Evolutionary conservation across 2,113 vertebrate genomes (phyloP), one percentile per base, ranked within the genome.

Genomic region (Callospermophilus lateralis): DNA sequence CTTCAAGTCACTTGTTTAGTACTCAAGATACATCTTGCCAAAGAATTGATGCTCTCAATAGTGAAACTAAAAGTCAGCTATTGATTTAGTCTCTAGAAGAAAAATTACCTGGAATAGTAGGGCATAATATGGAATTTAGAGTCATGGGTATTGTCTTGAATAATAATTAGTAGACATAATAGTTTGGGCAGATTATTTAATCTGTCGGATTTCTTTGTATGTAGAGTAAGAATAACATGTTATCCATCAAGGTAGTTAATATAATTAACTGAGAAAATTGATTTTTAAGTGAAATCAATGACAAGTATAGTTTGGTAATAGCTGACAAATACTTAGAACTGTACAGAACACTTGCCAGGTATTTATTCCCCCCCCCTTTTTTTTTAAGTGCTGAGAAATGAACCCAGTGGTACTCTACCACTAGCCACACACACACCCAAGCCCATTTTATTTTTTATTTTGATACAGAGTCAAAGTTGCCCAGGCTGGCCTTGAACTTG

Each of bases 51-150:
- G 17, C 6, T 87, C 13, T 90, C 1, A 55, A 1, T 55, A 37
- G 37, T 78, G 70, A 93, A 93, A 78, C 16, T 88, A 78, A 84
- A 85, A 85, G 53, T 76, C 28, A 90, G 37, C 73, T 28, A 93
- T 55, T 90, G 32, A 86, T 90, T 95, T 84, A 37, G n/a, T 79
- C 84, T 95, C 32, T 84, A n/a, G 74, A 86, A 84, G 26, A 83
- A 20, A 93, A 79, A 11, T n/a, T 20, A 19, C 37, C 17, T 83
- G 1, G 9, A 94, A 42, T 51, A 65, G 6, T 93, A 32, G 67
- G 37, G 6, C 37, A 51, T 9, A 89, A 32, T 48, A 16, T 12
- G 42, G 37, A 63, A 70, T 93, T 93, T 91, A 55, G 24, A 95
- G 51, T 89, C 16, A 84, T 76, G 80, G n/a, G 20, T 63, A 17